Conservation (phyloP, 2,113 vertebrate genomes). For the Plotosus lineatus region DNA sequence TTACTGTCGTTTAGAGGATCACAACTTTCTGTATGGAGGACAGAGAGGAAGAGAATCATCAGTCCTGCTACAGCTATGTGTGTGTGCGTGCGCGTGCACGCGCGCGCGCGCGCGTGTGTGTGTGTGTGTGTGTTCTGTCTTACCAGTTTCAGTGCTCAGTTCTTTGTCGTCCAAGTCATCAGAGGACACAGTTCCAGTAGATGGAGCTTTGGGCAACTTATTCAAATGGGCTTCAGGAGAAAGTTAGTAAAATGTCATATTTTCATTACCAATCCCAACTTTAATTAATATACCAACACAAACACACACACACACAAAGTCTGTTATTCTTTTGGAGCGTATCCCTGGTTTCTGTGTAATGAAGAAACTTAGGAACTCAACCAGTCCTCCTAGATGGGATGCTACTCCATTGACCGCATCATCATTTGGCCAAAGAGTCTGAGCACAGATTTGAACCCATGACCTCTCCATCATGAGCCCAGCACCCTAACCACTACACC, state of each 20-base stretch:
- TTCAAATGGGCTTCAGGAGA: conserved; percentile 60
- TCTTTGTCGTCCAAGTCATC: conserved; percentile 88
- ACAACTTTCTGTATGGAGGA: conserved; percentile 65
- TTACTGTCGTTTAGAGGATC: conserved; percentile 71
- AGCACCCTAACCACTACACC: too few species aligned
- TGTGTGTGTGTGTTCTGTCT: conserved; percentile 33
- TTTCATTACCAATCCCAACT: too few species aligned
- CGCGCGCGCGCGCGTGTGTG: not conserved
- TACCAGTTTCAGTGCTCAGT: conserved; percentile 70
- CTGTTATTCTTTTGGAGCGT: too few species aligned
- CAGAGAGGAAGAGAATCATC: not conserved
- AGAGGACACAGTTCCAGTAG: conserved; percentile 79
- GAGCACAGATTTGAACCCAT: too few species aligned
- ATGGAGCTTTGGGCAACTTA: conserved; percentile 72
- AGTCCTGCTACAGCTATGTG: not conserved
- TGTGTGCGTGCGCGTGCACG: not conserved
- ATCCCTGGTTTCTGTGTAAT: too few species aligned
- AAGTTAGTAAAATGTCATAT: not conserved
- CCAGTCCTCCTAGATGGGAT: too few species aligned
- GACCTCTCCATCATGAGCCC: too few species aligned
- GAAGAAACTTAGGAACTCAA: too few species aligned
- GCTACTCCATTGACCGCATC: too few species aligned
- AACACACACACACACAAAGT: too few species aligned
- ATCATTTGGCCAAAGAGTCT: too few species aligned
- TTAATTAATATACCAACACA: too few species aligned